Base-by-base conservation (phyloP, 2,113 vertebrate species). In the Malurus alboscapulatus region DNA sequence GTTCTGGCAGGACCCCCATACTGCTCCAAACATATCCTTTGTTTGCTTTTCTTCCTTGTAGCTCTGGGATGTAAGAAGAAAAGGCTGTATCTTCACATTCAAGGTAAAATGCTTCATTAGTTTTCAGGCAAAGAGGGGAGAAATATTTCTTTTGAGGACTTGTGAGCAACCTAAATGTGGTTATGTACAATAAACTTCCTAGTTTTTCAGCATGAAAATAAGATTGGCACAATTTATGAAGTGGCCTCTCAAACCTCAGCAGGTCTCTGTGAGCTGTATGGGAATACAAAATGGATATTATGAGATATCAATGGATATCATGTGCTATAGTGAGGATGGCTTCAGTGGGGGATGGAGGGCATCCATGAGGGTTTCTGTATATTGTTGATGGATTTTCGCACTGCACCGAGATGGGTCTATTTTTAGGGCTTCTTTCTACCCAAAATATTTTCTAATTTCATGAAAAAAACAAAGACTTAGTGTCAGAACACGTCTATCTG, bases 61-160 rank as follows among this genome's bases (percentile, higher is more conserved):
- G 99, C 98, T 99, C 82, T 99, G 99, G 99, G 99, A 99, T 91
- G 97, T 99, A 12, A 97, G 99, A 65, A 98, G 99, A 93, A 99
- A 99, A 97, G 99, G 98, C 65, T 99, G 99, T 47, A 98, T 99
- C 73, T 99, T 99, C 97, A 98, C 98, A 44, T 99, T 99, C 85
- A 98, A 98, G 98, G 99, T 99, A 95, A 97, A 90, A n/a, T 29
- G 26, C 58, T 67, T 91, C 19, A 7, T 54, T 77, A 40, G 11
- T 13, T 88, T 76, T 76, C 47, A 54, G 24, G 13, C 7, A 10
- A 72, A 85, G 26, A 50, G 29, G 29, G 42, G 65, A 44, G 38
- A 66, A 45, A 26, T 21, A 4, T 9, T 78, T 68, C 7, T 73
- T 4, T 38, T 3, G 30, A 54, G 45, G 44, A 48, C 22, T 55